These are phyloP conservation scores for Protomyctophum bolini DNA, from an alignment of 2,113 vertebrate species.

Conservation along the genomic window DNA sequence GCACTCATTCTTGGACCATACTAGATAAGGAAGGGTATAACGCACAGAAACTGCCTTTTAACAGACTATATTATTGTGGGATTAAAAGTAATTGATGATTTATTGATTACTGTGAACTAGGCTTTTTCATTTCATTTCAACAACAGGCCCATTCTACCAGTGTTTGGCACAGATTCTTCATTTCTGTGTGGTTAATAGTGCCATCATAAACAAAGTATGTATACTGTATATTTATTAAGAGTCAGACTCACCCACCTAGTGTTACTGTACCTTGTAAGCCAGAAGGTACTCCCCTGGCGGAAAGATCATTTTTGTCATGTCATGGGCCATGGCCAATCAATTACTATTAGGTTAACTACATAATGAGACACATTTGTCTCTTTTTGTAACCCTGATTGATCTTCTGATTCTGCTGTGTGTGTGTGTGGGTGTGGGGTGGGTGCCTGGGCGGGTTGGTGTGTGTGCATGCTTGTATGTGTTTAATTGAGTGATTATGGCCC, in stretches of 20 bases:
- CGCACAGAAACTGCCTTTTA: background rate
- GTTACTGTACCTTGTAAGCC: slow-evolving; percentile 10
- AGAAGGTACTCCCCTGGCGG: slow-evolving; percentile 20
- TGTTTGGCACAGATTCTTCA: too few relatives aligned
- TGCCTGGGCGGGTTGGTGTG: background rate
- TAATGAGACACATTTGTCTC: slow-evolving; percentile 63
- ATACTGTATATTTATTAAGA: background rate
- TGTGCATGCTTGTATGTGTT: slow-evolving; percentile 18
- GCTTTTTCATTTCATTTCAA: background rate
- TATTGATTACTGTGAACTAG: background rate
- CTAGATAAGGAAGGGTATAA: background rate
- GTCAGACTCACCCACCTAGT: slow-evolving; percentile 18
- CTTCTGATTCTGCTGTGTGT: slow-evolving; percentile 27
- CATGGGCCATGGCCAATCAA: slow-evolving; percentile 49
- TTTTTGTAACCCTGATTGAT: slow-evolving; percentile 62
- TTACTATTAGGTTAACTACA: slow-evolving; percentile 68
- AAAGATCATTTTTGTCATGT: slow-evolving; percentile 40
- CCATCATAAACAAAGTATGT: too few relatives aligned
- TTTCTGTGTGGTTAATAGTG: too few relatives aligned
- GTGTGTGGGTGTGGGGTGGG: background rate
- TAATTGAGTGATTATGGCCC: slow-evolving; percentile 68
- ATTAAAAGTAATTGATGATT: background rate
- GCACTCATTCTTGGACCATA: background rate
- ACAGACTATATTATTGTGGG: background rate
- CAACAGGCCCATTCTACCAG: too few relatives aligned